Evolutionary conservation across 2,888 invertebrate genomes (phyloP).

Genomic region (Anodontia alba): DNA sequence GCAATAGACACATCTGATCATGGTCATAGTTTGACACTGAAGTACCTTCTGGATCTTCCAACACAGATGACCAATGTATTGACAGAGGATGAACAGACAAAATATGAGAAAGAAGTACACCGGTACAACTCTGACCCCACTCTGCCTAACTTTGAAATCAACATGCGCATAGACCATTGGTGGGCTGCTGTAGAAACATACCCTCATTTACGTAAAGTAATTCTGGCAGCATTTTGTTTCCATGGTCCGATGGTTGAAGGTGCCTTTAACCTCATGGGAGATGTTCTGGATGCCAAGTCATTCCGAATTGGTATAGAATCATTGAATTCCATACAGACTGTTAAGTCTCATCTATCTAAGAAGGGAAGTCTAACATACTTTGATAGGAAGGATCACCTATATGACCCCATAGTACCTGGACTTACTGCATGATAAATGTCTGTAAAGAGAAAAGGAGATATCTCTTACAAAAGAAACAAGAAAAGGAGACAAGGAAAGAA

Average conservation of each 20-base stretch:
- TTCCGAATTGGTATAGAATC: neutral
- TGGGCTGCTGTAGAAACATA: constrained; percentile 21
- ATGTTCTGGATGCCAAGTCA: constrained; percentile 18
- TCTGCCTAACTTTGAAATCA: constrained; percentile 22
- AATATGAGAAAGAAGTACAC: constrained; percentile 37
- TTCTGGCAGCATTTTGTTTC: neutral
- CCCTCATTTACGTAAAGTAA: neutral
- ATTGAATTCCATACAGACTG: neutral
- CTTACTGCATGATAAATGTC: neutral
- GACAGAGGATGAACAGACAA: neutral
- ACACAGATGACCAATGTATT: constrained; percentile 40
- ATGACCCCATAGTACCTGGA: neutral
- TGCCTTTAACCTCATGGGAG: neutral
- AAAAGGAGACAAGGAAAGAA: constrained; percentile 3
- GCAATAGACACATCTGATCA: constrained; percentile 47
- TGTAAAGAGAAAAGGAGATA: neutral
- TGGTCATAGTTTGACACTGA: constrained; percentile 39
- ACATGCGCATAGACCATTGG: constrained; percentile 27
- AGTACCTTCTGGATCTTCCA: constrained; percentile 40
- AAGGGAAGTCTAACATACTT: neutral
- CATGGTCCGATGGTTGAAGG: constrained; percentile 1
- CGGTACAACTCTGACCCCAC: constrained; percentile 30
- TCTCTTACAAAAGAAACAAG: neutral
- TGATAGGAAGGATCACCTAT: constrained; percentile 2
- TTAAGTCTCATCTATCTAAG: neutral